Base-by-base conservation (phyloP, 1,140 invertebrate genomes). In the Rhopalosiphum padi region DNA sequence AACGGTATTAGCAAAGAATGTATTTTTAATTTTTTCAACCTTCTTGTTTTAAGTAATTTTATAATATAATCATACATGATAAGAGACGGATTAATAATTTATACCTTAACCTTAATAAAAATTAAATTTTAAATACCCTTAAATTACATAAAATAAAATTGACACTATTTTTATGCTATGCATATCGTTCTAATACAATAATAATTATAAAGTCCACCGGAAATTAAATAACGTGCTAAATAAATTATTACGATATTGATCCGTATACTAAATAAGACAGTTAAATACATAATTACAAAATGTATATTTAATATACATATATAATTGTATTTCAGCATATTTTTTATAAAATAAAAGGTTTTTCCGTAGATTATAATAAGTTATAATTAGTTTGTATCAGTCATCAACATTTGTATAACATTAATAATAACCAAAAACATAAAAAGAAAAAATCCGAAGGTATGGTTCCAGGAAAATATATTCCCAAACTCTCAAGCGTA, bases 151-250 rank as follows among this genome's bases (percentile, higher is more conserved):
- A 25, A 85, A 43, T 43, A 43, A 85, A 85, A 43, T 41, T 43
- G 83, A 43, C 37, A 37, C 22, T 9, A 48, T 23, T 41, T 41
- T 30, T 41, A 43, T 41, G 1, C 9, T 41, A 7, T 41, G 2
- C n/a, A 35, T 15, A 3, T 68, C 11, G 15, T 68, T 11, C 4
- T 11, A 43, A 87, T 87, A 87, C 7, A 88, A 41, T 41, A 1
- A 7, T 51, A 30, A 15, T 46, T 86, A 86, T 86, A 7, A 30
- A 30, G 18, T 35, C 5, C 30, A 88, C 11, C 86, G 86, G 30
- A 88, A 88, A 88, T 43, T 35, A 30, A 88, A 88, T 88, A 88
- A 51, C 43, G 86, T n/a, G 86, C 86, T 88, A n/a, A 88, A 88
- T 51, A 48, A 48, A 88, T 88, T 48, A n/a, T 88, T 88, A 88